phyloP scores from a whole-genome alignment of 1,140 invertebrate genomes.

The Ganaspis sp. region DNA sequence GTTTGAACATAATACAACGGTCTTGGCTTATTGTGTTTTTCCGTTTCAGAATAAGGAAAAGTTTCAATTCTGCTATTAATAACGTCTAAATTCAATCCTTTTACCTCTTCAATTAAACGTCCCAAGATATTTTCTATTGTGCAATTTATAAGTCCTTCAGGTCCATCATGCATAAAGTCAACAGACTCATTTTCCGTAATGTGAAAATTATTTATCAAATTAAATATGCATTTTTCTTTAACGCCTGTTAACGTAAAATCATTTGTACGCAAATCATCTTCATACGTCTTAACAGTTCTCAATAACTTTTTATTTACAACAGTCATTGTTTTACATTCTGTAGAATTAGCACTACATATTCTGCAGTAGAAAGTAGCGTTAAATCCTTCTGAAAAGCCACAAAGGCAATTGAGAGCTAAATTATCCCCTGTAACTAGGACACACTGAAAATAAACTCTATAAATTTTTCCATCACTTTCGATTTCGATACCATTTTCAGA shows the following conservation, averaged over 20 bases:
- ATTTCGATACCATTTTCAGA: slow-evolving; percentile 10
- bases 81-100: no score
- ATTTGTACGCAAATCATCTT: neutral
- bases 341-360: neutral
- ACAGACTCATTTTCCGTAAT: neutral
- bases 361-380: neutral
- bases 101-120: neutral
- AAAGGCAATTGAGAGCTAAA: neutral
- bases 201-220: neutral
- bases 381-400: slow-evolving; percentile 14
- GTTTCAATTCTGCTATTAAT: no score
- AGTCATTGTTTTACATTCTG: neutral
- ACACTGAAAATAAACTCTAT: slow-evolving; percentile 25
- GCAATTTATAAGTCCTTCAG: neutral
- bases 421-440: neutral
- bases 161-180: neutral
- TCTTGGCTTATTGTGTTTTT: no score
- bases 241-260: neutral
- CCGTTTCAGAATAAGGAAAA: no score
- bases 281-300: neutral
- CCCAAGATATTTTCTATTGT: neutral
- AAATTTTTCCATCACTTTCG: neutral
- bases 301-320: neutral
- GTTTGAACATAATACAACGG: neutral
- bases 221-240: neutral